Percentiles rank a stretch among this genome's conserved stretches.
Evolutionary conservation across 2,113 vertebrate genomes (phyloP).

Genomic region (Propithecus coquereli): DNA sequence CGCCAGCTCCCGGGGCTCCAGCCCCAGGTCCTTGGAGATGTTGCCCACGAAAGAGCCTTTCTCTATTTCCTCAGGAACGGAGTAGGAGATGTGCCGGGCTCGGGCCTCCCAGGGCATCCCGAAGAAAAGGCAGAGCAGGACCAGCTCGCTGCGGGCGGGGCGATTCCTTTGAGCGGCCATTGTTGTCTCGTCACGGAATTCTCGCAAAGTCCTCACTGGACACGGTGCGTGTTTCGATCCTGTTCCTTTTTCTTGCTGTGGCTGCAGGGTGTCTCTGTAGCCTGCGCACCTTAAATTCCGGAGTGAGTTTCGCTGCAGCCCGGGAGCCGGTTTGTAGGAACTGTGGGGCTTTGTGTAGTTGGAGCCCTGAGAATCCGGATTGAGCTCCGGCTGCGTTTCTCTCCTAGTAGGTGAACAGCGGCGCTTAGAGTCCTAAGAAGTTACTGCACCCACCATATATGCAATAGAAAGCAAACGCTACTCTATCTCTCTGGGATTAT

Average conservation of each 20-base stretch:
- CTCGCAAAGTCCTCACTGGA: neutral
- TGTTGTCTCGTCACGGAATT: constrained; percentile 14
- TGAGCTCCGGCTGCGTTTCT: neutral
- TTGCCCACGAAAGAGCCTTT: constrained; percentile 83
- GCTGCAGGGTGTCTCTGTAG: neutral
- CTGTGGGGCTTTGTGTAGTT: constrained; percentile 15
- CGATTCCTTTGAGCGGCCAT: constrained; percentile 61
- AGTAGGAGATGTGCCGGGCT: constrained; percentile 78
- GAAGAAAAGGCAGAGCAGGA: constrained; percentile 59
- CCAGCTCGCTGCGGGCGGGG: neutral
- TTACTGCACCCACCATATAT: constrained; percentile 63
- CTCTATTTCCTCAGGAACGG: constrained; percentile 82
- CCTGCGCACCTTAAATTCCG: neutral
- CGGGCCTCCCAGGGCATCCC: neutral
- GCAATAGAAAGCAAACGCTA: neutral
- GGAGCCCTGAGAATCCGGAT: constrained; percentile 1
- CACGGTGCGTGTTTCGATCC: neutral
- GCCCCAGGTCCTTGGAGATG: constrained; percentile 80
- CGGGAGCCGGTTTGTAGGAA: neutral
- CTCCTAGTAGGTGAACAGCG: constrained; percentile 73
- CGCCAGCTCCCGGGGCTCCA: constrained; percentile 77
- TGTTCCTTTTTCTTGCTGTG: constrained; percentile 25
- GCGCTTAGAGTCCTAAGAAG: constrained; percentile 71
- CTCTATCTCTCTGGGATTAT: neutral
- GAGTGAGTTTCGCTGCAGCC: constrained; percentile 11